phyloP scores from a whole-genome alignment of 2,113 vertebrate species.

The Heterotilapia buettikoferi region DNA sequence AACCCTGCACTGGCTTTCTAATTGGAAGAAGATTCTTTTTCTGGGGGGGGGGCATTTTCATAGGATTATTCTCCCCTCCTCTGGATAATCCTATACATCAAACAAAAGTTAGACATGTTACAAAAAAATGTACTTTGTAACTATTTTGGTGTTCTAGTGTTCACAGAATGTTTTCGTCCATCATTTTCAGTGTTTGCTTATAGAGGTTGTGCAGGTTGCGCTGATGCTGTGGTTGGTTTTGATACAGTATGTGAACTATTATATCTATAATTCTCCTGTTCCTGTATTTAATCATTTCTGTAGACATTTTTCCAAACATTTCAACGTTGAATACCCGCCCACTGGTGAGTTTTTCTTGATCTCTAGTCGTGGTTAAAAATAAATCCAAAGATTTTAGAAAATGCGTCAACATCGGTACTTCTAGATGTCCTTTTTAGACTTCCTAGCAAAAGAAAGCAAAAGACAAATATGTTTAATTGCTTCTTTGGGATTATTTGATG shows the following conservation, averaged over 20 bases:
- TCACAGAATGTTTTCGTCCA: background rate
- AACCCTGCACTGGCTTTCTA: background rate
- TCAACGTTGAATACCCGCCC: accelerated
- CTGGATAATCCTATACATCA: too few relatives aligned
- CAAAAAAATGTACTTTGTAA: background rate
- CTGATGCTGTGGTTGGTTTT: background rate
- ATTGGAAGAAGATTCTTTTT: background rate
- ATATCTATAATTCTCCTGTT: background rate
- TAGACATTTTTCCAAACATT: background rate
- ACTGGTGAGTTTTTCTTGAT: background rate
- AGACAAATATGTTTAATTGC: background rate
- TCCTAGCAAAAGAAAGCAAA: background rate
- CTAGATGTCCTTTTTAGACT: background rate
- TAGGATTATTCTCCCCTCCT: too few relatives aligned
- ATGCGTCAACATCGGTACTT: background rate
- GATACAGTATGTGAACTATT: background rate
- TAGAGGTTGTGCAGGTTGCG: background rate
- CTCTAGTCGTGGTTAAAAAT: background rate
- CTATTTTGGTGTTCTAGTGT: too few relatives aligned
- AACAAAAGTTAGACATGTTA: background rate
- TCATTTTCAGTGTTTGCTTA: background rate
- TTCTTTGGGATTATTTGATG: background rate
- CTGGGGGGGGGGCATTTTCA: background rate
- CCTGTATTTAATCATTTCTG: background rate
- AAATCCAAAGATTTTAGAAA: background rate